Conservation (phyloP, 2,888 invertebrate species). For the Apamea monoglypha region DNA sequence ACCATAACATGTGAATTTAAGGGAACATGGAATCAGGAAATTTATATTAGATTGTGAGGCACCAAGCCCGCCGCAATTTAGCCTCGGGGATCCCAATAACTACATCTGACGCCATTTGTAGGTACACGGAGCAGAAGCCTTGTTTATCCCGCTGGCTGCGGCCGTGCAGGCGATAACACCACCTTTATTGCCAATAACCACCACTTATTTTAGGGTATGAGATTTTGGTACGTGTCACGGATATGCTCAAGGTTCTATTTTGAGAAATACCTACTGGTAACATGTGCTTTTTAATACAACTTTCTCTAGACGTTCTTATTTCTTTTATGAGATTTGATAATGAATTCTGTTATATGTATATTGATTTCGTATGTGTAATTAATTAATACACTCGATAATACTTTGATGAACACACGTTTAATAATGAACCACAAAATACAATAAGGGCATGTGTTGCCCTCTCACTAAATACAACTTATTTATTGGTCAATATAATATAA, state of each 20-base stretch:
- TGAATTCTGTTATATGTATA: not conserved
- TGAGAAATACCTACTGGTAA: not conserved
- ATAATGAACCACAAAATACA: not conserved
- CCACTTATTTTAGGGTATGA: constrained; percentile 56
- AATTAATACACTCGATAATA: not conserved
- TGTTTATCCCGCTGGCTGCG: constrained; percentile 52
- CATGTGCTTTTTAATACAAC: not conserved
- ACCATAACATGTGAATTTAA: constrained; percentile 62
- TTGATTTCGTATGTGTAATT: not conserved
- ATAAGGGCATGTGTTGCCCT: not conserved
- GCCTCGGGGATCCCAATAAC: constrained; percentile 76
- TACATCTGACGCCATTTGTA: constrained; percentile 77
- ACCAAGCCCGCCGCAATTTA: constrained; percentile 74
- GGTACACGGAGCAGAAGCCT: constrained; percentile 61
- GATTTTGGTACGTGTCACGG: constrained; percentile 52
- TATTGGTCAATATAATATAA: not conserved
- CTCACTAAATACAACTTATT: too few species aligned
- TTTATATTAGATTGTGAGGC: constrained; percentile 77
- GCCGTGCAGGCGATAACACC: constrained; percentile 46
- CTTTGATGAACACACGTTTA: not conserved
- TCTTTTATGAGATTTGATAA: not conserved
- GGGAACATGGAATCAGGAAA: constrained; percentile 72
- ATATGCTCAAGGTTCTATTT: not conserved
- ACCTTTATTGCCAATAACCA: constrained; percentile 67
- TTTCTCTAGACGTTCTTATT: not conserved